These are phyloP conservation scores for Timema podura DNA, from an alignment of 2,888 invertebrate species.

Conservation along the genomic window DNA sequence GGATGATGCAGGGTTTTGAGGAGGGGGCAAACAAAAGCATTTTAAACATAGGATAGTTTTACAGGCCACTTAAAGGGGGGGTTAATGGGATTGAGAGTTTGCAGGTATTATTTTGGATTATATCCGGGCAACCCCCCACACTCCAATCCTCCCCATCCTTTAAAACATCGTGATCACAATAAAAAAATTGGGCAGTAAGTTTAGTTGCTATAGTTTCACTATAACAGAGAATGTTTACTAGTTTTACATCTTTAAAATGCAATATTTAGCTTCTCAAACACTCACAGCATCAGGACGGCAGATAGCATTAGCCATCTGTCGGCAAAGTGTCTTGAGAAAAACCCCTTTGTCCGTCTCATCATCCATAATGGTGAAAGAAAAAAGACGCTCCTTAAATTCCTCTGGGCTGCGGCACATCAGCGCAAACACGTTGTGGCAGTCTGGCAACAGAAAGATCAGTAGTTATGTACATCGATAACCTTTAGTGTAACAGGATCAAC, in stretches of 20 bases:
- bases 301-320: constrained; percentile 87
- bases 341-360: constrained; percentile 77
- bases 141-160: no score
- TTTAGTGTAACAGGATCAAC: no score
- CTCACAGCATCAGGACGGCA: constrained; percentile 90
- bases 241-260: constrained; percentile 11
- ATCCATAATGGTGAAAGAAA: constrained; percentile 80
- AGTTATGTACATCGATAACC: no score
- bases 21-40: no score
- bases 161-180: no score
- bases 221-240: constrained; percentile 17
- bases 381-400: constrained; percentile 81
- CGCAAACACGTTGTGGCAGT: constrained; percentile 87
- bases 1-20: no score
- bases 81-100: no score
- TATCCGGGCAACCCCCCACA: no score
- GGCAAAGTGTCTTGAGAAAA: constrained; percentile 78
- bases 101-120: no score
- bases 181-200: no score
- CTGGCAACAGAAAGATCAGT: constrained; percentile 45
- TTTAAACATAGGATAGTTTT: no score
- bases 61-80: no score
- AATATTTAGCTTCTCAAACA: constrained; percentile 31
- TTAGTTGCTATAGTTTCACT: not conserved
- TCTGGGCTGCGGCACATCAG: constrained; percentile 82